phyloP scores from a whole-genome alignment of 2,888 invertebrate species.

The Craniophora ligustri region DNA sequence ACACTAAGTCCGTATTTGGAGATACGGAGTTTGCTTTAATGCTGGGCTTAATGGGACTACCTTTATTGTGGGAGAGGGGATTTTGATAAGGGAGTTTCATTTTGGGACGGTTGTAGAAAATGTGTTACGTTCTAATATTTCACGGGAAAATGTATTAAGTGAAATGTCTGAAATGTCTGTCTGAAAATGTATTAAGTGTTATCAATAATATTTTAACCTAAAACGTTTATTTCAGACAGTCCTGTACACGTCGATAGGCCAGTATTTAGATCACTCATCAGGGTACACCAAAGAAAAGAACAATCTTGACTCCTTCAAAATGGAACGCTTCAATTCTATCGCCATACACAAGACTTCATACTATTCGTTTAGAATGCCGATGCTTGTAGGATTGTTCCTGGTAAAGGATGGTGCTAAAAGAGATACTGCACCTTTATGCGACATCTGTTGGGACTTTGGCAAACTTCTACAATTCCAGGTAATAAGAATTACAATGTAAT shows the following conservation, averaged over 20 bases:
- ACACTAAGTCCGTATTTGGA: too few relatives aligned
- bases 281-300: slow-evolving; percentile 22
- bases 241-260: not conserved
- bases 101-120: too few relatives aligned
- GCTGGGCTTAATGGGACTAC: too few relatives aligned
- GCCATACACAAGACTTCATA: slow-evolving; percentile 21
- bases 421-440: slow-evolving; percentile 3
- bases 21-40: too few relatives aligned
- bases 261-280: not conserved
- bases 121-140: too few relatives aligned
- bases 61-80: too few relatives aligned
- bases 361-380: slow-evolving; percentile 24
- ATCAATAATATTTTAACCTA: too few relatives aligned
- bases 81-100: too few relatives aligned
- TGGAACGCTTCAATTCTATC: slow-evolving; percentile 24
- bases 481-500: too few relatives aligned
- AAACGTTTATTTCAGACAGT: not conserved
- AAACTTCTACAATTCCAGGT: slow-evolving; percentile 35
- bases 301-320: slow-evolving; percentile 24
- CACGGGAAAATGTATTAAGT: too few relatives aligned
- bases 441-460: slow-evolving; percentile 27
- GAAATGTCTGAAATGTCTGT: too few relatives aligned
- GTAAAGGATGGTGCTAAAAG: slow-evolving; percentile 13
- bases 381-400: slow-evolving; percentile 12
- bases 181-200: too few relatives aligned